These are phyloP conservation scores for Bellardia bayeri DNA, from an alignment of 2,888 invertebrate genomes.

Conservation along the genomic window DNA sequence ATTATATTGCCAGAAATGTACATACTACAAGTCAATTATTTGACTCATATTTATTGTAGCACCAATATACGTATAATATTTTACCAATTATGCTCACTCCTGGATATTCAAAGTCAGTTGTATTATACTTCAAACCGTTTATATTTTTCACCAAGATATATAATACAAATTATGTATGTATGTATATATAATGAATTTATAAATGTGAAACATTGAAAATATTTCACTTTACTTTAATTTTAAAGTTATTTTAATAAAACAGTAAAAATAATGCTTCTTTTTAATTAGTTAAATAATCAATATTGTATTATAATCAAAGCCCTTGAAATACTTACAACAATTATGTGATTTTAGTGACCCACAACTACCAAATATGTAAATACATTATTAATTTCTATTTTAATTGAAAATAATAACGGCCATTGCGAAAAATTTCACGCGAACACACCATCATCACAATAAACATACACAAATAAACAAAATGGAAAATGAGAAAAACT, in stretches of 20 bases:
- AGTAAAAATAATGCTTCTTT: too few species aligned
- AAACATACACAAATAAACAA: background rate
- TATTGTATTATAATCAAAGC: background rate
- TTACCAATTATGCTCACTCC: too few species aligned
- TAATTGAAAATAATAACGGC: constrained; percentile 26
- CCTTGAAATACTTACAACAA: background rate
- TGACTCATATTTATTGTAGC: too few species aligned
- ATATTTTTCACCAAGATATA: too few species aligned
- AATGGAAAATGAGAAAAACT: background rate
- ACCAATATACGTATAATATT: too few species aligned
- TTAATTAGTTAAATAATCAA: background rate
- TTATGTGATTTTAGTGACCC: constrained; percentile 4
- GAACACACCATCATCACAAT: background rate
- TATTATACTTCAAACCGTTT: too few species aligned
- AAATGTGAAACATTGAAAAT: too few species aligned
- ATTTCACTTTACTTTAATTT: too few species aligned
- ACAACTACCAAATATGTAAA: constrained; percentile 4
- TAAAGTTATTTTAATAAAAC: background rate
- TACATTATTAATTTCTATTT: constrained; percentile 33
- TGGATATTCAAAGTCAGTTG: too few species aligned
- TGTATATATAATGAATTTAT: too few species aligned
- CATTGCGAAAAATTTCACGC: constrained; percentile 1
- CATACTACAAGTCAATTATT: background rate
- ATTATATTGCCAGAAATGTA: background rate
- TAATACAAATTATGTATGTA: too few species aligned